A percentile compares a stretch with the other conserved stretches of the same genome.
These are phyloP conservation scores for Lerista edwardsae DNA, from an alignment of 2,797 vertebrate species.

Conservation along the genomic window DNA sequence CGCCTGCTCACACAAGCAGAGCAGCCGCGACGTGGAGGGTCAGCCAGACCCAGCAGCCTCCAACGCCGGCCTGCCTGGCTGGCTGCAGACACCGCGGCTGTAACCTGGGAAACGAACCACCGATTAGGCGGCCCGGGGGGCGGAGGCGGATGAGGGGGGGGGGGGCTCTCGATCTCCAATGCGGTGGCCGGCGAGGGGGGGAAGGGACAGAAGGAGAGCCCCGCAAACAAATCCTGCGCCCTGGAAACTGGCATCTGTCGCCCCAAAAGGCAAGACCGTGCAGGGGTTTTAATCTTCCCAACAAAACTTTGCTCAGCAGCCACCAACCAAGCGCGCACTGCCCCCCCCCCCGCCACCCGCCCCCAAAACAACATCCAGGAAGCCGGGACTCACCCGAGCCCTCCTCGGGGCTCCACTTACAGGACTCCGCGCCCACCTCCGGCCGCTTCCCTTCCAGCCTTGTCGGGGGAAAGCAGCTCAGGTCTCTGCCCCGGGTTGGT, in stretches of 20 bases:
- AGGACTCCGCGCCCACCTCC: not conserved
- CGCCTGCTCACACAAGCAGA: not conserved
- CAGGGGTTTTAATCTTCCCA: not conserved
- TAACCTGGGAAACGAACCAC: slow-evolving; percentile 38
- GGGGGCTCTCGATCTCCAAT: not conserved
- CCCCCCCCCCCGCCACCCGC: not conserved
- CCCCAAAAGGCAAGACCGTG: not conserved
- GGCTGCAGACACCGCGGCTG: slow-evolving; percentile 26
- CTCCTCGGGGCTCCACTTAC: not conserved
- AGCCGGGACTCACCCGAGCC: not conserved
- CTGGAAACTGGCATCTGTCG: slow-evolving; percentile 5
- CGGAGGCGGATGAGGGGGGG: slow-evolving; percentile 5
- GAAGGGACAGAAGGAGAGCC: not conserved
- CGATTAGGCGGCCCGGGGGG: slow-evolving; percentile 25
- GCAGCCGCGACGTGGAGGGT: slow-evolving; percentile 26
- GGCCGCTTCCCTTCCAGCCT: slow-evolving; percentile 1
- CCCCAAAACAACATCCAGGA: not conserved
- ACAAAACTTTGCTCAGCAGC: slow-evolving; percentile 31
- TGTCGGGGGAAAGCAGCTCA: not conserved
- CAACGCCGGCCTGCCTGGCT: not conserved
- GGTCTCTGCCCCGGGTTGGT: slow-evolving; percentile 24
- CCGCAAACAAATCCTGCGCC: not conserved
- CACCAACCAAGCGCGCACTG: not conserved
- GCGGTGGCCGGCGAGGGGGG: slow-evolving; percentile 10
- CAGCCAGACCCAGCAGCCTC: slow-evolving; percentile 31